phyloP scores from a whole-genome alignment of 2,888 invertebrate species.

The Rhopalosiphum nymphaeae region DNA sequence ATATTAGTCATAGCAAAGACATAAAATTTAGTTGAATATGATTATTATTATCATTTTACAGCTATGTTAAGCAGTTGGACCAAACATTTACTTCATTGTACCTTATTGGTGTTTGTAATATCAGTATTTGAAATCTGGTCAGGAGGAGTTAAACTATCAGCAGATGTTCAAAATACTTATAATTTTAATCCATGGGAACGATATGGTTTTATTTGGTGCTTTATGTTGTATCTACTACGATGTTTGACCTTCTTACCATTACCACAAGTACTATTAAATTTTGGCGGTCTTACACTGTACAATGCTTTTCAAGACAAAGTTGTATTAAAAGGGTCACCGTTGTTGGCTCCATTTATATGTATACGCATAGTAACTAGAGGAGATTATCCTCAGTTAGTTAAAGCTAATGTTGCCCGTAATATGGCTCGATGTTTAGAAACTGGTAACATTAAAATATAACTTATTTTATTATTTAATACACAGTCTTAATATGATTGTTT shows the following conservation, averaged over 20 bases:
- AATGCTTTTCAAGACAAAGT: conserved; percentile 96
- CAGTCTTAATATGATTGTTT: neutral
- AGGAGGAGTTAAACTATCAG: conserved; percentile 72
- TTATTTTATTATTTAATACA: neutral
- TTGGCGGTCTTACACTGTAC: conserved; percentile 87
- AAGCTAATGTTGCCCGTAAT: conserved; percentile 86
- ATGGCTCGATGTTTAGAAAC: conserved; percentile 89
- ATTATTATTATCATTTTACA: conserved; percentile 26
- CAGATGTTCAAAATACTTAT: conserved; percentile 71
- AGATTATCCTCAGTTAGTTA: conserved; percentile 91
- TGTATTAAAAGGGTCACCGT: conserved; percentile 87
- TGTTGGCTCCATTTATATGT: conserved; percentile 93
- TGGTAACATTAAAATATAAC: conserved; percentile 69
- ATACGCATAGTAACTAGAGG: conserved; percentile 95
- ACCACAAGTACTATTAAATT: conserved; percentile 91
- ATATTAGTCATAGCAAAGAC: neutral
- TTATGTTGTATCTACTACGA: conserved; percentile 82
- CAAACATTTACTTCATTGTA: conserved; percentile 86
- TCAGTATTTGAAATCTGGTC: conserved; percentile 77
- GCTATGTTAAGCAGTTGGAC: conserved; percentile 76
- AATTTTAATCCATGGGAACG: conserved; percentile 84
- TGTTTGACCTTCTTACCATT: conserved; percentile 86
- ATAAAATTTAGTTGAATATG: neutral
- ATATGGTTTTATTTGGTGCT: conserved; percentile 83
- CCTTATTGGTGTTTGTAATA: conserved; percentile 81